phyloP scores from a whole-genome alignment of 1,140 invertebrate species.

The Hetaerina americana region DNA sequence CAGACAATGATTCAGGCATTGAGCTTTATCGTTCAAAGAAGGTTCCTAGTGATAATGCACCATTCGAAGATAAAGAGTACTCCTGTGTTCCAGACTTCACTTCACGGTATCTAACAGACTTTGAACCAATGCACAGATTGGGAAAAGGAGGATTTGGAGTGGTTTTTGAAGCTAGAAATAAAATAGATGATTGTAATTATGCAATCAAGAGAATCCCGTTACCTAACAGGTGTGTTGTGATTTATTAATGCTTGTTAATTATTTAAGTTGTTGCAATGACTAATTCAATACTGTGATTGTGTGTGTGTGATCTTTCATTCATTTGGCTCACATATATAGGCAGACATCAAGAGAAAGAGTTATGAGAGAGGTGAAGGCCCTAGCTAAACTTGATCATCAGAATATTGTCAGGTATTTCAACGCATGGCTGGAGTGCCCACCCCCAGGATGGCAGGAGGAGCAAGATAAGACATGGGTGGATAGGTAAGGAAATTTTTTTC shows the following conservation, averaged over 20 bases:
- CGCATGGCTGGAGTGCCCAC: conserved; percentile 86
- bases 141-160: conserved; percentile 94
- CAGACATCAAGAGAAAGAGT: conserved; percentile 69
- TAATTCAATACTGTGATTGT: not conserved
- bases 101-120: conserved; percentile 74
- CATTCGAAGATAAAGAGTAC: not conserved
- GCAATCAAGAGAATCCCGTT: conserved; percentile 89
- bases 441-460: conserved; percentile 71
- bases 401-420: conserved; percentile 93
- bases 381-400: conserved; percentile 87
- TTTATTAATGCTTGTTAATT: conserved; percentile 4
- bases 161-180: conserved; percentile 91
- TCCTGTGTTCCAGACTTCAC: conserved; percentile 21
- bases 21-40: not conserved
- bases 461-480: conserved; percentile 49
- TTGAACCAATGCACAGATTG: conserved; percentile 67
- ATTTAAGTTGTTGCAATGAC: conserved; percentile 3
- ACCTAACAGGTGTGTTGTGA: conserved; percentile 53
- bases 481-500: not conserved
- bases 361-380: conserved; percentile 82
- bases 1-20: not conserved
- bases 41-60: not conserved
- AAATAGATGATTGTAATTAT: conserved; percentile 87
- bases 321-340: conserved; percentile 36
- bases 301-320: conserved; percentile 8